Conservation (phyloP, 2,797 vertebrate genomes). For the Spea hammondii region DNA sequence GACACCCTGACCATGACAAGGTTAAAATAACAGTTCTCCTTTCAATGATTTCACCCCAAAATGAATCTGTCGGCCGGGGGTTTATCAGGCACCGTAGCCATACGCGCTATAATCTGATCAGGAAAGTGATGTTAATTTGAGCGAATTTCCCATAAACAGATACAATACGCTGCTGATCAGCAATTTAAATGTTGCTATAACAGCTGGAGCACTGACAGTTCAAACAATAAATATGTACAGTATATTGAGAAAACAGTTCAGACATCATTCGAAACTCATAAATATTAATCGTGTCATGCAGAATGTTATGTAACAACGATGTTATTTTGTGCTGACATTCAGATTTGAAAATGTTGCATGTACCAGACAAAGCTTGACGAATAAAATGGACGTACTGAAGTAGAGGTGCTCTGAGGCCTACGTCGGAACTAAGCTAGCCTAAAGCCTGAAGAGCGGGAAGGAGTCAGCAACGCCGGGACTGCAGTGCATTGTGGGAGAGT, state of each 20-base stretch:
- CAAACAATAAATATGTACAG: constrained; percentile 65
- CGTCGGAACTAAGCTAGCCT: constrained; percentile 35
- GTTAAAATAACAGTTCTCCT: too few relatives aligned
- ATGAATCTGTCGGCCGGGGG: too few relatives aligned
- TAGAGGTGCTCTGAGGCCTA: constrained; percentile 62
- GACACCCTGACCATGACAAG: too few relatives aligned
- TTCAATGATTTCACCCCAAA: too few relatives aligned
- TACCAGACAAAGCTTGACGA: constrained; percentile 79
- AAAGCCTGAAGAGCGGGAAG: constrained; percentile 29
- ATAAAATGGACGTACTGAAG: constrained; percentile 79
- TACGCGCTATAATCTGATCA: too few relatives aligned
- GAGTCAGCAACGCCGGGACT: constrained; percentile 21
- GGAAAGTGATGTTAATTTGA: too few relatives aligned
- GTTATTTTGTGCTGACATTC: constrained; percentile 82
- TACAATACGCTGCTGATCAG: constrained; percentile 41
- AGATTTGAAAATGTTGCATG: constrained; percentile 82
- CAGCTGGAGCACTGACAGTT: constrained; percentile 77
- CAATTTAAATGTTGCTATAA: constrained; percentile 30
- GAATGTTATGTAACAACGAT: constrained; percentile 80
- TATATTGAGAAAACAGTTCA: constrained; percentile 72
- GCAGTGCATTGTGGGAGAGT: background rate
- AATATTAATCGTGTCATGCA: constrained; percentile 87
- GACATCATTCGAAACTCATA: constrained; percentile 73
- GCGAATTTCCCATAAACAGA: background rate
- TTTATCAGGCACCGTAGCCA: too few relatives aligned